Base-by-base conservation (phyloP, 2,113 vertebrate species). In the Larimichthys crocea region DNA sequence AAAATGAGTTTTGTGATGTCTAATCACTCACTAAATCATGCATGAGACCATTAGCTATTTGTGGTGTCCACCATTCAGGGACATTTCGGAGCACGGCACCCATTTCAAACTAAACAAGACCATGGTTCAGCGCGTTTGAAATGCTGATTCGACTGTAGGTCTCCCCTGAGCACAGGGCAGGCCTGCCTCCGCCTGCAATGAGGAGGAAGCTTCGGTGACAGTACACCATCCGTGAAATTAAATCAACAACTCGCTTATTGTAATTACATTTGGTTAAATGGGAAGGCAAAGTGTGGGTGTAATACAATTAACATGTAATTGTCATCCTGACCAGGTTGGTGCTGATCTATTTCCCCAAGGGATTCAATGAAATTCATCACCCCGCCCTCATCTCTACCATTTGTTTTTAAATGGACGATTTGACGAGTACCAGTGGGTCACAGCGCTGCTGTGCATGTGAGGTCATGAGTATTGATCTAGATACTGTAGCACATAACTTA, bases 251-350 rank as follows among this genome's bases (percentile, higher is more conserved):
- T 90, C 89, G 82, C 87, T 84, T 83, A 87, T 91, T 92, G 90
- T 94, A 95, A 94, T 94, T 94, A 93, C 86, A 94, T 91, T 93
- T 91, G 84, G 89, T 90, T 92, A 90, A 92, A 94, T 90, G 84
- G 85, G 88, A 92, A 93, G 85, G 93, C 91, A 94, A 93, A 82
- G 82, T 88, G 93, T 92, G 90, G 91, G 91, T 86, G 92, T 93
- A 91, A 94, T 91, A 89, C 88, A 92, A 94, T 95, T 94, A 94
- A 89, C 82, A 83, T 65, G 82, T 90, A 92, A 93, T 93, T 93
- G 90, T 90, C 90, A 90, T 89, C 85, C 75, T 85, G 87, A 91
- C 88, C 91, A 90, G 90, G 86, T 81, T 91, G 89, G 74, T 61
- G 84, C 76, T 84, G 87, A 90, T 90, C 85, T 76, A 42, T 62